Base-by-base conservation (phyloP, 1,140 invertebrate genomes). In the Papilio helenus region DNA sequence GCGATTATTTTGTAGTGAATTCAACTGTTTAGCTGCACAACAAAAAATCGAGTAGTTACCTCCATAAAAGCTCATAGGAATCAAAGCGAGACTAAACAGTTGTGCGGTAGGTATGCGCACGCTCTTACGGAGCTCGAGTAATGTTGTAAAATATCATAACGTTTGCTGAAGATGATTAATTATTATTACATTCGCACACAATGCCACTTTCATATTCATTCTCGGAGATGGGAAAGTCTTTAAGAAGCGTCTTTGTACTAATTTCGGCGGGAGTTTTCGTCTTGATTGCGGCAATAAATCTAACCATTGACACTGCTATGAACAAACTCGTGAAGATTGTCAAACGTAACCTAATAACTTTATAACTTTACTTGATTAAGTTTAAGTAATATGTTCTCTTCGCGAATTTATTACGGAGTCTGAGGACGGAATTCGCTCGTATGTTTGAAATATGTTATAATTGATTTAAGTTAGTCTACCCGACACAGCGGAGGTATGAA, bases 231-330 rank as follows among this genome's bases (percentile, higher is more conserved):
- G 26, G 61, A 68, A 68, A 68, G 61, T 68, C 61, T 68, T 68
- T 68, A 29, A 68, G 61, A 29, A 68, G 61, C 23, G 23, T 7
- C 26, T 68, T 68, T 68, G 61, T 68, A 68, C 61, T 29, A 68
- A 68, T 68, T 68, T 68, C 23, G 61, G 61, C 23, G 12, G 23
- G 61, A 68, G 26, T 68, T 68, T 68, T 68, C 61, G 61, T 1
- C 20, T 72, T 72, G 71, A 72, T 72, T 72, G 71, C 71, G 71
- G 42, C 23, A 74, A 74, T 74, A 74, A 74, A 74, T 74, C 72
- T 74, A 74, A 20, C 72, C 72, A 49, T 74, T 74, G 44, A 46
- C 72, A 74, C 44, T 18, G 72, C 20, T 74, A 74, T 74, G 72
- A 74, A 44, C 42, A 49, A 74, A 74, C 42, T 74, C 72, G 42